Evolutionary conservation across 2,888 invertebrate species (phyloP), one percentile per base, ranked within the genome.

Genomic region (Cephus sareptanus): DNA sequence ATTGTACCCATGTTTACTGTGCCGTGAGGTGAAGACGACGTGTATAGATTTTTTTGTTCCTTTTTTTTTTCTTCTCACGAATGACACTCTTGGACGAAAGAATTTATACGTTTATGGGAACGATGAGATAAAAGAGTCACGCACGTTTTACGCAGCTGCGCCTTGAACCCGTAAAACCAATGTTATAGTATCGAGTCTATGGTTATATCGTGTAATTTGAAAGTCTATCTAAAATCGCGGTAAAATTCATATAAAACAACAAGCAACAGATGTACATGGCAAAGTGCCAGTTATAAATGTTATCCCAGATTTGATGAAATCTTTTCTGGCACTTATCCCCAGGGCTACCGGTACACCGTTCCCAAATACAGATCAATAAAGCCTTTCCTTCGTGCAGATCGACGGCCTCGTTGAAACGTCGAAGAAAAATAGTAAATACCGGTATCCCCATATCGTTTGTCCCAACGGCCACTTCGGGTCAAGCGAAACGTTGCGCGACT

Each of bases 251-350:
- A 81, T 81, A 77, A 78, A 79, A 80, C 79, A 77, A 79, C 79
- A 82, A 81, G 82, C 82, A 83, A 83, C 83, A 80, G 82, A 83
- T 82, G 79, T 79, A 78, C 77, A 35, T 77, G 79, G 82, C 82
- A 79, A 76, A 77, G 35, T 73, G 82, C 82, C 83, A 81, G 80
- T 82, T 79, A 76, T 73, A 37, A 77, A 78, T 75, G 75, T 56
- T 31, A 69, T 56, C 4, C 56, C 23, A 15, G 23, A 15, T 4
- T 56, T 56, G 9, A 15, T 56, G 23, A 56, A 56, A 56, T 23
- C 15, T 56, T 9, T 56, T 23, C 15, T 56, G 56, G 56, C 56
- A 56, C 56, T 15, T 23, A 15, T 15, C 9, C 56, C 56, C 56
- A 0, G 9, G 23, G 9, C 56, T 9, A 23, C 9, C 56, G 40